Base-by-base conservation (phyloP, 2,113 vertebrate species). In the Phrynosoma blainvillii region DNA sequence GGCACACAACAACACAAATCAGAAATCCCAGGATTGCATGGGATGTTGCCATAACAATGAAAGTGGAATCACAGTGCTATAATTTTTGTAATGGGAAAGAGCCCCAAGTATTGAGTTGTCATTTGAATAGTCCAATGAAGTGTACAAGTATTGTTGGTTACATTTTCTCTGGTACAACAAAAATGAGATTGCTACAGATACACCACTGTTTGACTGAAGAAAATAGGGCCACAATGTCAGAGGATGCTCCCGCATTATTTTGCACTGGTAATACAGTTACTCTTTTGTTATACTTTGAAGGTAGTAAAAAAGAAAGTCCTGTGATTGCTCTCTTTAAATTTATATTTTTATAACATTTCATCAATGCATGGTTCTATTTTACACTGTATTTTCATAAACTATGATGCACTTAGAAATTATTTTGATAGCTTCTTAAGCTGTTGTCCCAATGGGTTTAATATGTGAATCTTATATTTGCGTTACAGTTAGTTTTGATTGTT, bases 231-330 rank as follows among this genome's bases (percentile, higher is more conserved):
- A 86, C 84, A 68, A 73, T 23, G 20, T 87, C n/a, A 54, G 82
- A 77, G 40, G n/a, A 1, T 84, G 59, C 65, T 84, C 85, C 3
- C 78, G 82, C 85, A 66, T 42, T 84, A 16, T 82, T 88, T 85
- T 92, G 75, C 68, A 76, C 30, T 85, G 52, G n/a, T 62, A 65
- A 40, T 40, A 66, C 23, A 75, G 74, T 82, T 84, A 88, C 27
- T 65, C 10, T 47, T 86, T 84, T 78, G 25, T 82, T 93, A 91
- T 93, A 27, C 27, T 18, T 66, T 80, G 79, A 77, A 30, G 68
- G 42, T 56, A 9, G 56, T 25, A 87, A 21, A 2, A 76, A 89
- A n/a, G 70, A 56, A 52, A 87, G 91, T 36, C 89, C 59, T 74
- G n/a, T 76, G 32, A 18, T 2, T 79, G 85, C 77, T 90, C 36